Percentiles rank a stretch among this genome's conserved stretches.
Evolutionary conservation across 2,888 invertebrate genomes (phyloP).

Genomic region (Epistrophe eligans): DNA sequence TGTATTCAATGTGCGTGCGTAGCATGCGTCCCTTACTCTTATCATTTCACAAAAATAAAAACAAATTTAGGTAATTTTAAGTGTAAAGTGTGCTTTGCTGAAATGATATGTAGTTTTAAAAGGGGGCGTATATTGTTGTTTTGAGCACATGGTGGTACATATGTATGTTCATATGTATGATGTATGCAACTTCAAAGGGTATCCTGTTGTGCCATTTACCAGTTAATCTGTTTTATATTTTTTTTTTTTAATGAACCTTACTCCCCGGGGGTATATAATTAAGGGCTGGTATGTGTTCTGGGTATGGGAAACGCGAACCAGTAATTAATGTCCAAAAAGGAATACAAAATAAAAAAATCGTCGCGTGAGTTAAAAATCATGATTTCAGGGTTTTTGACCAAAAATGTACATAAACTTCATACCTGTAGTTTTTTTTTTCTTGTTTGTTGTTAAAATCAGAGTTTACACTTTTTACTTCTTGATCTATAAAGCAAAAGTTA

Average conservation of each 20-base stretch:
- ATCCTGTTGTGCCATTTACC: constrained; percentile 46
- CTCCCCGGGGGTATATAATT: not conserved
- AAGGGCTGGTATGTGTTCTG: not conserved
- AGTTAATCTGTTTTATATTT: constrained; percentile 37
- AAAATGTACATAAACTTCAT: too few species aligned
- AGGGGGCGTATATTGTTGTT: constrained; percentile 55
- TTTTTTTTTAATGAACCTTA: constrained; percentile 9
- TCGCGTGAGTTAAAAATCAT: not conserved
- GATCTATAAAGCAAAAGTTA: too few species aligned
- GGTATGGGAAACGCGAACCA: not conserved
- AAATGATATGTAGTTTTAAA: constrained; percentile 42
- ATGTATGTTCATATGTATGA: not conserved
- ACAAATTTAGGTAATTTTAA: constrained; percentile 34
- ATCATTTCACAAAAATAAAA: not conserved
- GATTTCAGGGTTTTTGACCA: too few species aligned
- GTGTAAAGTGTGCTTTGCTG: not conserved
- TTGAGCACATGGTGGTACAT: constrained; percentile 41
- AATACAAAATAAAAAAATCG: not conserved
- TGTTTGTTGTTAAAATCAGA: too few species aligned
- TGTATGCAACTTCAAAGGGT: constrained; percentile 44
- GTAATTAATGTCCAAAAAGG: not conserved
- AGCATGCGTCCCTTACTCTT: constrained; percentile 16
- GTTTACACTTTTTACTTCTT: too few species aligned
- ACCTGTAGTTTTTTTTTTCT: too few species aligned
- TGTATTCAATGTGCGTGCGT: constrained; percentile 20